phyloP scores from a whole-genome alignment of 2,888 invertebrate species.

The Anarsia innoxiella region DNA sequence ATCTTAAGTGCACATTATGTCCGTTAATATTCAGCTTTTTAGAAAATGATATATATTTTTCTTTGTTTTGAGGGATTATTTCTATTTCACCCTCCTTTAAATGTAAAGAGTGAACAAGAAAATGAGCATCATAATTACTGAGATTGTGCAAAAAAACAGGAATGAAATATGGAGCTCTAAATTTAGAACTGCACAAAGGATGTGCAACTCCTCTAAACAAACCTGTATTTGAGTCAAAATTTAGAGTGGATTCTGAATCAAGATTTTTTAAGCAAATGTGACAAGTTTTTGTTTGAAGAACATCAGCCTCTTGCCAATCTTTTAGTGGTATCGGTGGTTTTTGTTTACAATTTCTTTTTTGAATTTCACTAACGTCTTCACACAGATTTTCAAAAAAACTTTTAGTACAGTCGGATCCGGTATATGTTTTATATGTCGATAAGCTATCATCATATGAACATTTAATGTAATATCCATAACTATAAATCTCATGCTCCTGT shows the following conservation, averaged over 20 bases:
- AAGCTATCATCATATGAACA: slow-evolving; percentile 25
- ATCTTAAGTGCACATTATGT: slow-evolving; percentile 6
- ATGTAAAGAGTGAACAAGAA: slow-evolving; percentile 26
- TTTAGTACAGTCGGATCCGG: slow-evolving; percentile 22
- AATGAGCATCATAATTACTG: slow-evolving; percentile 28
- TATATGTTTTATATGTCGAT: slow-evolving; percentile 23
- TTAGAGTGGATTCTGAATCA: slow-evolving; percentile 15
- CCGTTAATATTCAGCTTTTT: slow-evolving; percentile 6
- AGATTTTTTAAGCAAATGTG: slow-evolving; percentile 18
- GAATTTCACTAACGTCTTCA: slow-evolving; percentile 19
- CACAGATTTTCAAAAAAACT: slow-evolving; percentile 22
- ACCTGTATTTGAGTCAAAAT: slow-evolving; percentile 24
- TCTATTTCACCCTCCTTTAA: slow-evolving; percentile 19
- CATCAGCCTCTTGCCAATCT: slow-evolving; percentile 7
- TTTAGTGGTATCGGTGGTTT: slow-evolving; percentile 12
- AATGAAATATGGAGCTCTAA: background rate
- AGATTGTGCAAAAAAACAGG: slow-evolving; percentile 26
- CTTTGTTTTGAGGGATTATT: slow-evolving; percentile 27
- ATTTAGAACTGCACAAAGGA: background rate
- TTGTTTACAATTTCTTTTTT: slow-evolving; percentile 14
- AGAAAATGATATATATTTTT: slow-evolving; percentile 32
- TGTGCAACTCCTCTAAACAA: slow-evolving; percentile 24
- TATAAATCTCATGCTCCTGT: slow-evolving; percentile 24
- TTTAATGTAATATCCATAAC: slow-evolving; percentile 29
- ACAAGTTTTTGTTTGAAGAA: slow-evolving; percentile 12